Evolutionary conservation across 1,140 invertebrate species (phyloP).

Genomic region (Drosophila nikananu): DNA sequence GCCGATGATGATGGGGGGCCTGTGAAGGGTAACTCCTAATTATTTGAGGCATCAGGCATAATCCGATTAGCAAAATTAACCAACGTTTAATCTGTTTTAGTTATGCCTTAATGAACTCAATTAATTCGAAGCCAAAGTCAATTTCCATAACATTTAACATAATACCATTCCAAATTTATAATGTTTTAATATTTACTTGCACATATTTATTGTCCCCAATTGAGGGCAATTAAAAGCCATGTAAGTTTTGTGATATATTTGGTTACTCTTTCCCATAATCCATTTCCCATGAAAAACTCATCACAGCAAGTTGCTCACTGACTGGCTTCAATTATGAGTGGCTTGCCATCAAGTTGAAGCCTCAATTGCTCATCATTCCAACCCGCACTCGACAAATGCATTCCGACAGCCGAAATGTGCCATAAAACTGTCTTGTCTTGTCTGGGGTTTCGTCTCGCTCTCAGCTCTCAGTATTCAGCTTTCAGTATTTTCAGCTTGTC

Average conservation of each 20-base stretch:
- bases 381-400: slow-evolving; percentile 34
- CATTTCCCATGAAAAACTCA: slow-evolving; percentile 35
- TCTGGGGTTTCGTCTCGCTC: slow-evolving; percentile 10
- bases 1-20: neutral
- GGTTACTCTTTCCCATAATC: slow-evolving; percentile 23
- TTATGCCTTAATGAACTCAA: slow-evolving; percentile 10
- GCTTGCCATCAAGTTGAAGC: slow-evolving; percentile 31
- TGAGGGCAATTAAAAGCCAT: slow-evolving; percentile 6
- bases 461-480: neutral
- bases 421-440: slow-evolving; percentile 58
- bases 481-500: slow-evolving; percentile 1
- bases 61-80: slow-evolving; percentile 28
- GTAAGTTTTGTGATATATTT: slow-evolving; percentile 1
- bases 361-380: slow-evolving; percentile 27
- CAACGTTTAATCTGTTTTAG: slow-evolving; percentile 16
- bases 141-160: too few relatives aligned
- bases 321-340: slow-evolving; percentile 42
- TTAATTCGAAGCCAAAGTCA: neutral
- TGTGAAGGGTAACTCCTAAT: slow-evolving; percentile 21
- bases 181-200: neutral
- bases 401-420: slow-evolving; percentile 49
- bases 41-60: slow-evolving; percentile 18
- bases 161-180: neutral
- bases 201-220: slow-evolving; percentile 9
- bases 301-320: slow-evolving; percentile 7